Evolutionary conservation across 2,888 invertebrate species (phyloP).

Genomic region (Exocentrus adspersus): DNA sequence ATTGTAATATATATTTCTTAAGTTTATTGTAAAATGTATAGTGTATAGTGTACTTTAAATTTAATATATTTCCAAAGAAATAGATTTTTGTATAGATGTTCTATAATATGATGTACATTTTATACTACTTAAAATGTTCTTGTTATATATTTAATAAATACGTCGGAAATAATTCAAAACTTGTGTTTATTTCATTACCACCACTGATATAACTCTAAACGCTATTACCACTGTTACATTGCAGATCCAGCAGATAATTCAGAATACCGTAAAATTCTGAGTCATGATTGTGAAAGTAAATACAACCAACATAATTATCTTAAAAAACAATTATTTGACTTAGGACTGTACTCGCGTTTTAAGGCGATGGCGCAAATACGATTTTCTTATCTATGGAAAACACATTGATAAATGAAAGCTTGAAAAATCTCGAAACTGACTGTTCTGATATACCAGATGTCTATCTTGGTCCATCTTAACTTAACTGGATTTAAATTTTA

Average conservation of each 20-base stretch:
- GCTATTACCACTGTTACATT: background rate
- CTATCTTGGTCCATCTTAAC: too few relatives aligned
- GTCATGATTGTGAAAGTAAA: slow-evolving; percentile 34
- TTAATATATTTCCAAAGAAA: slow-evolving; percentile 63
- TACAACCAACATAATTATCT: slow-evolving; percentile 22
- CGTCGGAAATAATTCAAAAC: slow-evolving; percentile 41
- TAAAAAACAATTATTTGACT: slow-evolving; percentile 27
- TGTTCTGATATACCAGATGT: background rate
- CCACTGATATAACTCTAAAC: background rate
- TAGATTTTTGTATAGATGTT: slow-evolving; percentile 58
- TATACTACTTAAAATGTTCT: slow-evolving; percentile 61
- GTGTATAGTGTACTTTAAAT: slow-evolving; percentile 60
- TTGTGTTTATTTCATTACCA: slow-evolving; percentile 21
- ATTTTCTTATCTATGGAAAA: slow-evolving; percentile 23
- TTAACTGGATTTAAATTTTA: too few relatives aligned
- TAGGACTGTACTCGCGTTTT: slow-evolving; percentile 24
- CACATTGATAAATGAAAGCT: slow-evolving; percentile 4
- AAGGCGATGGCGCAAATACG: slow-evolving; percentile 11
- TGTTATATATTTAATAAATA: slow-evolving; percentile 63
- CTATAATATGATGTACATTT: slow-evolving; percentile 59
- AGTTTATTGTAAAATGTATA: slow-evolving; percentile 56
- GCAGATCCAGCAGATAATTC: slow-evolving; percentile 22
- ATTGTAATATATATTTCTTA: slow-evolving; percentile 57
- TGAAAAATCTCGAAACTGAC: slow-evolving; percentile 3
- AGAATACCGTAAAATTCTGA: slow-evolving; percentile 27